A percentile compares a stretch with the other conserved stretches of the same genome.
These are phyloP conservation scores for Halcyon malimbica DNA, from an alignment of 2,113 vertebrate genomes.

Conservation along the genomic window DNA sequence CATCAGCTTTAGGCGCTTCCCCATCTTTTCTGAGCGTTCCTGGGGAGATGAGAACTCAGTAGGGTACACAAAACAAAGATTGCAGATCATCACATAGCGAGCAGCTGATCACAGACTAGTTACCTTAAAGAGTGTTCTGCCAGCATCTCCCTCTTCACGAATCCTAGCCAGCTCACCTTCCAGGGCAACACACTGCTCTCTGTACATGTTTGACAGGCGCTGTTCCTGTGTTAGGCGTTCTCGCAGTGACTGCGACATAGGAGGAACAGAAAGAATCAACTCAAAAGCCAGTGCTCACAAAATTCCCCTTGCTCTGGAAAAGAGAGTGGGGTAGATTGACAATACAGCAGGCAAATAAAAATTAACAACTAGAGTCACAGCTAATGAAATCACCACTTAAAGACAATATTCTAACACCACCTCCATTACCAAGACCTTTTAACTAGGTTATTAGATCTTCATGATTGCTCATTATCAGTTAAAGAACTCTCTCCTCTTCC, in stretches of 20 bases:
- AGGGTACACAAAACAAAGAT: not conserved
- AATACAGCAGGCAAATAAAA: not conserved
- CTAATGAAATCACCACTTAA: not conserved
- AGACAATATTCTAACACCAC: not conserved
- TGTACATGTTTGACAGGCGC: slow-evolving; percentile 88
- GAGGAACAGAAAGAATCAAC: not conserved
- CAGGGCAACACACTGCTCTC: slow-evolving; percentile 89
- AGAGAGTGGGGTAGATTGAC: not conserved
- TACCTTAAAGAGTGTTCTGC: slow-evolving; percentile 91
- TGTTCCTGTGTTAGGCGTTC: slow-evolving; percentile 87
- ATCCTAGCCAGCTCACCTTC: slow-evolving; percentile 90
- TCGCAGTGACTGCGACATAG: slow-evolving; percentile 75
- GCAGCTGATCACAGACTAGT: not conserved
- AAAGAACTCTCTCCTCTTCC: not conserved
- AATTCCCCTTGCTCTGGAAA: not conserved
- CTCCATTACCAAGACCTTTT: not conserved
- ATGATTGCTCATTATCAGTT: not conserved
- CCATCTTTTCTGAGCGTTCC: slow-evolving; percentile 91
- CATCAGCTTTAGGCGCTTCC: slow-evolving; percentile 88
- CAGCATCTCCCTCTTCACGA: slow-evolving; percentile 86
- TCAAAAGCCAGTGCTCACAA: not conserved
- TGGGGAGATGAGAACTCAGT: slow-evolving; percentile 39
- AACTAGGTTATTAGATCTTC: not conserved
- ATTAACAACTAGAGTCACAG: not conserved
- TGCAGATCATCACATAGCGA: not conserved